Conservation (phyloP, 2,113 vertebrate genomes). For the Gopherus flavomarginatus region DNA sequence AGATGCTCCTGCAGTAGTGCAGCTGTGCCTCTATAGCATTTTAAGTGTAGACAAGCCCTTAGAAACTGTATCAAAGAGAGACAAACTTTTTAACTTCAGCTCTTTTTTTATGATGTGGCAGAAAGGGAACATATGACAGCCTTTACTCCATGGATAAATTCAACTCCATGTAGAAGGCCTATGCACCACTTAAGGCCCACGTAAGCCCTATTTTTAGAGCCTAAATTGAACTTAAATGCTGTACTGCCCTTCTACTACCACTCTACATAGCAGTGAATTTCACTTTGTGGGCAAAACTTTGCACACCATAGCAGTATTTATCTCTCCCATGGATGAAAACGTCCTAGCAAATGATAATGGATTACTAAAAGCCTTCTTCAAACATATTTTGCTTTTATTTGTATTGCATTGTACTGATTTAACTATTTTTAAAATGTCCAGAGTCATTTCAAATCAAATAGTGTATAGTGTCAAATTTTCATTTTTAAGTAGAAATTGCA, state of each 20-base stretch:
- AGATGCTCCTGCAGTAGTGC: not conserved
- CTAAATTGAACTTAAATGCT: not conserved
- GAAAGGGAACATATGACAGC: not conserved
- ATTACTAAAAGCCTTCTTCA: slow-evolving; percentile 2
- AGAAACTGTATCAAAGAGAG: not conserved
- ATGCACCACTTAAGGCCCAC: not conserved
- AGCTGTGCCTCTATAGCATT: not conserved
- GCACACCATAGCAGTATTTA: not conserved
- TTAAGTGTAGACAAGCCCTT: not conserved
- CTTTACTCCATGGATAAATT: not conserved
- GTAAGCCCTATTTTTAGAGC: not conserved
- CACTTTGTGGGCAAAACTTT: not conserved
- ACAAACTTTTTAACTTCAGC: not conserved
- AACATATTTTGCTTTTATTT: not conserved
- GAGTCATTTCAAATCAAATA: slow-evolving; percentile 33
- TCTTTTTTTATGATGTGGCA: not conserved
- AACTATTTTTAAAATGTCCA: not conserved
- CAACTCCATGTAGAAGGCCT: not conserved
- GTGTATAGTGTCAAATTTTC: slow-evolving; percentile 13
- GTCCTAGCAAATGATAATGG: not conserved
- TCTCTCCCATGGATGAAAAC: slow-evolving; percentile 8
- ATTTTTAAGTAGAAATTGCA: slow-evolving; percentile 29
- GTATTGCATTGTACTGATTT: not conserved
- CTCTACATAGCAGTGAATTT: accelerated
- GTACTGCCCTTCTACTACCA: not conserved